phyloP scores from a whole-genome alignment of 2,113 vertebrate species.

The Crotalus tigris region DNA sequence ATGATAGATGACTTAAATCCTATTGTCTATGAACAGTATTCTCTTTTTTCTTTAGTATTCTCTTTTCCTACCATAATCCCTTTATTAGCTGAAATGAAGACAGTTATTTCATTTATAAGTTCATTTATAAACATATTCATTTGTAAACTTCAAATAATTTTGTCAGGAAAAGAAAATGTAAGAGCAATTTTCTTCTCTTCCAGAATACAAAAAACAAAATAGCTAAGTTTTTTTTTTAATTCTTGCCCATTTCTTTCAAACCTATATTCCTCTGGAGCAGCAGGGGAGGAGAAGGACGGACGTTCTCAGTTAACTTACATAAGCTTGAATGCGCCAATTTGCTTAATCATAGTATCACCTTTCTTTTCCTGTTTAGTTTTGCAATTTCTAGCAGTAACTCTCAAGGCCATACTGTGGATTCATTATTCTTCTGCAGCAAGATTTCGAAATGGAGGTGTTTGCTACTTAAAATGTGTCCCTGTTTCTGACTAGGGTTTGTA shows the following conservation, averaged over 20 bases:
- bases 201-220: conserved; percentile 44
- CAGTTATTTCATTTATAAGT: conserved; percentile 39
- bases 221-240: conserved; percentile 43
- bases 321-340: conserved; percentile 54
- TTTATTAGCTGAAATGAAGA: background rate
- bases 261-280: conserved; percentile 12
- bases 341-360: conserved; percentile 62
- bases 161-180: conserved; percentile 43
- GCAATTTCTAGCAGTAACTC: conserved; percentile 50
- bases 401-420: conserved; percentile 53
- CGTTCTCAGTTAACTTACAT: conserved; percentile 53
- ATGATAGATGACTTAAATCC: conserved; percentile 31
- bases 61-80: conserved; percentile 35
- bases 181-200: conserved; percentile 33
- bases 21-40: conserved; percentile 26
- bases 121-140: background rate
- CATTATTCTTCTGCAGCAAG: conserved; percentile 50
- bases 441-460: conserved; percentile 51
- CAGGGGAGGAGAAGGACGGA: background rate
- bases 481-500: conserved; percentile 40
- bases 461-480: conserved; percentile 38
- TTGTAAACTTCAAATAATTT: conserved; percentile 24
- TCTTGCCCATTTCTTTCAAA: conserved; percentile 48
- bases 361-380: conserved; percentile 68
- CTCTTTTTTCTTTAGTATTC: conserved; percentile 13